Conservation (phyloP, 2,888 invertebrate species). For the Oeneis ivallda region DNA sequence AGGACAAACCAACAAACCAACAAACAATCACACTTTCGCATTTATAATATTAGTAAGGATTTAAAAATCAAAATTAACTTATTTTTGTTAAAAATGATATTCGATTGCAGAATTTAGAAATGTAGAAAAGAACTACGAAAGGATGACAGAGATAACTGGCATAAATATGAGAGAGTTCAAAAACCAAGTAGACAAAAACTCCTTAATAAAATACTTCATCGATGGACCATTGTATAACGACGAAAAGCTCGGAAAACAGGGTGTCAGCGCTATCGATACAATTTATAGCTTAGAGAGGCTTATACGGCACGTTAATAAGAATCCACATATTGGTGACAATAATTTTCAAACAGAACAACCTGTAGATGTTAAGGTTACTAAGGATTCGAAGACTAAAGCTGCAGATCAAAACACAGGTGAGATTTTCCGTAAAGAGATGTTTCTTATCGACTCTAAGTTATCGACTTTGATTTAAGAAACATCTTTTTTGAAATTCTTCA, state of each 20-base stretch:
- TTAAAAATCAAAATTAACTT: neutral
- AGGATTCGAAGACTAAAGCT: slow-evolving; percentile 7
- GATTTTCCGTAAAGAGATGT: neutral
- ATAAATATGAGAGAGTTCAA: slow-evolving; percentile 61
- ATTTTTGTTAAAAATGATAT: neutral
- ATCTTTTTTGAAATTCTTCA: too few relatives aligned
- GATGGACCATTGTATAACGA: slow-evolving; percentile 58
- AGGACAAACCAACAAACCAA: too few relatives aligned
- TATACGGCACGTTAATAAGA: slow-evolving; percentile 56
- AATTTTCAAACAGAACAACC: slow-evolving; percentile 7
- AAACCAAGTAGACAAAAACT: slow-evolving; percentile 57
- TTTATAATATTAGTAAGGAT: neutral
- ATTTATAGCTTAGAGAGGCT: slow-evolving; percentile 58
- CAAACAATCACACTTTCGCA: too few relatives aligned
- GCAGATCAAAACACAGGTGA: slow-evolving; percentile 22
- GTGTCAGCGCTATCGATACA: slow-evolving; percentile 55
- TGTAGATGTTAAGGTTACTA: slow-evolving; percentile 7
- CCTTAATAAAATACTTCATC: slow-evolving; percentile 61
- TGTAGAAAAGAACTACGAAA: slow-evolving; percentile 53
- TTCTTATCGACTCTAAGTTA: too few relatives aligned
- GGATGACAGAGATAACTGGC: slow-evolving; percentile 63
- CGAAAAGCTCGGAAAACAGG: slow-evolving; percentile 53
- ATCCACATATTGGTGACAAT: slow-evolving; percentile 42
- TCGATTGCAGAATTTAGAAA: slow-evolving; percentile 56
- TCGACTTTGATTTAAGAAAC: too few relatives aligned